These are phyloP conservation scores for Hesperophylax magnus DNA, from an alignment of 1,140 invertebrate species.

Conservation along the genomic window DNA sequence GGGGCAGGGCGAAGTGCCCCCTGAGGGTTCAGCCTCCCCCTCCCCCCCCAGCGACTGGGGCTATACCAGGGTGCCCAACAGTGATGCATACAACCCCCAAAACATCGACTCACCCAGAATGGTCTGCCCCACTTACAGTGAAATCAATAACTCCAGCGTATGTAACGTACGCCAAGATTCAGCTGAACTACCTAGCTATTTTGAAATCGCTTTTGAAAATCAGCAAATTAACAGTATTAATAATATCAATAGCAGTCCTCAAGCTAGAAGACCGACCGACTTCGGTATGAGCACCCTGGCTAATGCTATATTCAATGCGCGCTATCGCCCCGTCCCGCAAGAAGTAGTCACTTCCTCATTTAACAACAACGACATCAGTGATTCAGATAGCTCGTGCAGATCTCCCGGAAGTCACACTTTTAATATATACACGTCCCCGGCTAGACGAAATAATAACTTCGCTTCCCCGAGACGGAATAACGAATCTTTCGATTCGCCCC, in stretches of 20 bases:
- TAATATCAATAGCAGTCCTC: slow-evolving; percentile 7
- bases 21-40: not conserved
- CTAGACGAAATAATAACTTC: not conserved
- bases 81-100: not conserved
- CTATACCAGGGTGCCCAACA: slow-evolving; percentile 31
- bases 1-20: not conserved
- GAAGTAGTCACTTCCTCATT: slow-evolving; percentile 32
- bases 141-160: not conserved
- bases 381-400: slow-evolving; percentile 51
- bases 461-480: not conserved
- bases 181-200: slow-evolving; percentile 17
- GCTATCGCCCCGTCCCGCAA: slow-evolving; percentile 53
- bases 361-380: slow-evolving; percentile 36
- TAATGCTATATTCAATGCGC: slow-evolving; percentile 52
- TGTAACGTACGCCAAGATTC: not conserved
- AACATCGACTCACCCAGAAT: not conserved
- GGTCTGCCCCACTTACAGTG: not conserved
- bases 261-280: slow-evolving; percentile 49
- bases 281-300: slow-evolving; percentile 50
- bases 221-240: not conserved
- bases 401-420: slow-evolving; percentile 49
- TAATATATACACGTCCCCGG: slow-evolving; percentile 19
- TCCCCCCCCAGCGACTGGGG: not conserved
- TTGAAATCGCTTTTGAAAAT: slow-evolving; percentile 12
- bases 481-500: not conserved